Percentiles rank a stretch among this genome's conserved stretches.
Conservation (phyloP, 92 coral and sea anemone species). For the Porites lobata region DNA sequence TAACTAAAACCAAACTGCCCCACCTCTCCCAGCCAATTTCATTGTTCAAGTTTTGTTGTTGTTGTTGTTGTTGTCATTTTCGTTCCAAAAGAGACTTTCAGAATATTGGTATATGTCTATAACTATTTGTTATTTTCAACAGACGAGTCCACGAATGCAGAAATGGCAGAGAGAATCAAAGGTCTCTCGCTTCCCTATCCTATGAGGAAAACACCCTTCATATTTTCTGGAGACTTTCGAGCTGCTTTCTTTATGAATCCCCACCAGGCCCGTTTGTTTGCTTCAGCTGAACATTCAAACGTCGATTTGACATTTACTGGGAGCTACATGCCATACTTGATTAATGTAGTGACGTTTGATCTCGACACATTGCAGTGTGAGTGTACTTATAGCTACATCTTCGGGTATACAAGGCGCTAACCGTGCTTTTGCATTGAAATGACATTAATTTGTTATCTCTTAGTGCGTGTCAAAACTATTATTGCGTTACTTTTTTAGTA, state of each 20-base stretch:
- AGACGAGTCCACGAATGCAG: constrained; percentile 6
- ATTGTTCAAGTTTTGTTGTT: no score
- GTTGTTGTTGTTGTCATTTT: no score
- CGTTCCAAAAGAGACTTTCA: not conserved
- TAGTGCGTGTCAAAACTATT: no score
- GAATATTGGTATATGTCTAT: not conserved
- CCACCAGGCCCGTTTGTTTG: no score
- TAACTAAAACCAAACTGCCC: no score
- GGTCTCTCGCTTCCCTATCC: not conserved
- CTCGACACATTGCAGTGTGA: constrained; percentile 8
- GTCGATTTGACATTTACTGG: constrained; percentile 7
- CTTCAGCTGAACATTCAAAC: no score
- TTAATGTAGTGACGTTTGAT: constrained; percentile 10
- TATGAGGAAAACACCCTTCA: not conserved
- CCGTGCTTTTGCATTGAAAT: not conserved
- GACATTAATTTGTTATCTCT: not conserved
- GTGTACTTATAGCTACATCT: not conserved
- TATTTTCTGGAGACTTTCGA: no score
- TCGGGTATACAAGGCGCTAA: not conserved
- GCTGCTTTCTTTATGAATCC: no score
- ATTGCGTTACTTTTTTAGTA: no score
- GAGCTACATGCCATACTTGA: constrained; percentile 11
- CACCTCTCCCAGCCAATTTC: no score
- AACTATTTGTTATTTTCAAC: not conserved
- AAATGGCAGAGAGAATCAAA: not conserved